Base-by-base conservation (phyloP, 2,113 vertebrate genomes). In the Anguilla japonica region DNA sequence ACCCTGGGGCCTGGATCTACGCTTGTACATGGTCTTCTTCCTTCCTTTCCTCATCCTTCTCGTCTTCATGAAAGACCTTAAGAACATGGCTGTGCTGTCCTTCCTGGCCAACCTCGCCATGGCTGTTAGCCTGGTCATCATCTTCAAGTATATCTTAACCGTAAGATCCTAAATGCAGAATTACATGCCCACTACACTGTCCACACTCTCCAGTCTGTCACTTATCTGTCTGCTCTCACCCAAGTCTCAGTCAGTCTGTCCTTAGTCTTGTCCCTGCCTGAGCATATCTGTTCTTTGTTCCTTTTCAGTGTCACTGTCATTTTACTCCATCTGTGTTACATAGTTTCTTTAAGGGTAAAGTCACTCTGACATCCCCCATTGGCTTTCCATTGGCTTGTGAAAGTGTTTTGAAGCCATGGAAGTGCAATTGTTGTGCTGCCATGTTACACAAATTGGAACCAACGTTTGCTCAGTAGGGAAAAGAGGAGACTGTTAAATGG, bases 51-150 rank as follows among this genome's bases (percentile, higher is more conserved):
- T 97, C 67, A 94, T 97, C 84, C 92, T 96, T 29, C 89, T 97
- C 88, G 95, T 96, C 89, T 97, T 97, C 92, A 96, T 98, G 90
- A 96, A 95, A 81, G 95, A 97, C 83, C 95, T 98, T 41, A 96
- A 95, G 91, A 96, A 92, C 88, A 91, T 98, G n/a, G 96, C 96
- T n/a, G 88, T 96, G 0, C 94, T 97, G 84, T 96, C 96, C 0
- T 92, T 95, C 81, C 89, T 96, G 79, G 97, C 97, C 89, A 97
- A 97, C 88, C 0, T 97, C 56, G 96, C 95, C 89, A 97, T 97
- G 97, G 96, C 96, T 60, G 79, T 95, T 90, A 98, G 97, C 91
- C 94, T 97, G 41, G 91, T 96, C 50, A 96, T 98, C 87, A 97
- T 98, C 93, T 97, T 96, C 91, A 95, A 96, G 29, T 97, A 96